A percentile compares a stretch with the other conserved stretches of the same genome.
Conservation (phyloP, 1,140 invertebrate genomes). For the Drosophila lini region DNA sequence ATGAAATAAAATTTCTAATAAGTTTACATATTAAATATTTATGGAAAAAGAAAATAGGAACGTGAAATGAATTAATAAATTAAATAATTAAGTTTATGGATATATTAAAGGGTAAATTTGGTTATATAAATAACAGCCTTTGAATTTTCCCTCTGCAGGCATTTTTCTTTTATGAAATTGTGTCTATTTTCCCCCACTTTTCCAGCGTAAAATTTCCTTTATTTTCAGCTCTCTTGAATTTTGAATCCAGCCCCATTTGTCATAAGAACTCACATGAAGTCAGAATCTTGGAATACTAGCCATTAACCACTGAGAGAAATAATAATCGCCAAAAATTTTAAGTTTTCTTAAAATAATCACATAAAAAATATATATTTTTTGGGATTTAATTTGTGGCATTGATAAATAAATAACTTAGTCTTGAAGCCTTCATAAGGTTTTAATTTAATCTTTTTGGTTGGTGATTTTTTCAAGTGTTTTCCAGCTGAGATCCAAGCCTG, state of each 20-base stretch:
- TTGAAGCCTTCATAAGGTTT: not conserved
- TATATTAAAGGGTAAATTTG: not conserved
- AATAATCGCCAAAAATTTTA: too few species aligned
- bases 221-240: constrained; percentile 32
- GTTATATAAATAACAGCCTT: too few species aligned
- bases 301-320: constrained; percentile 20
- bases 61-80: not conserved
- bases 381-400: not conserved
- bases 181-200: not conserved
- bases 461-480: not conserved
- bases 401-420: not conserved
- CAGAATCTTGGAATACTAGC: constrained; percentile 19
- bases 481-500: constrained; percentile 32
- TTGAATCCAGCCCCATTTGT: constrained; percentile 43
- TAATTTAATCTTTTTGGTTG: too few species aligned
- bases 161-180: constrained; percentile 2
- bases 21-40: not conserved
- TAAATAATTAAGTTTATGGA: not conserved
- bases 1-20: not conserved
- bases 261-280: constrained; percentile 30
- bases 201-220: constrained; percentile 12
- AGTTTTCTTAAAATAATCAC: too few species aligned
- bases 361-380: too few species aligned
- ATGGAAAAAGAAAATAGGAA: not conserved
- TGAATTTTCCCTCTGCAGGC: not conserved